Base-by-base conservation (phyloP, 2,888 invertebrate species). In the Allacma fusca region DNA sequence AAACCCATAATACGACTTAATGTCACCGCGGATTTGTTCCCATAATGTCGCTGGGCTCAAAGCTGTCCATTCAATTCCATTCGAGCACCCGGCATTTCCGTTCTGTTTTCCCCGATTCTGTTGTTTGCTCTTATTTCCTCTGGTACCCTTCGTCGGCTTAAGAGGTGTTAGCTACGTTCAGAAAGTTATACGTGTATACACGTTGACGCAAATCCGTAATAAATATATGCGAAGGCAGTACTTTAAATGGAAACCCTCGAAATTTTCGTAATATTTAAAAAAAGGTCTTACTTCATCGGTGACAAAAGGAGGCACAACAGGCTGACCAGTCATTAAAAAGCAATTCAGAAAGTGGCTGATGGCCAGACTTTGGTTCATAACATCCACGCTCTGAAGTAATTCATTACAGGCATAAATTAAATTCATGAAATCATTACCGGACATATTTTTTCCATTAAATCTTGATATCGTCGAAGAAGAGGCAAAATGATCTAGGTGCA, bases 281-380 rank as follows among this genome's bases (percentile, higher is more conserved):
- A 34, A 70, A 57, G 40, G 82, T 50, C 84, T 86, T 86, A 92
- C 91, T 88, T 93, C 93, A 85, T 93, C 93, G 50, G 89, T 87
- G 80, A 90, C 89, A 84, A 90, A 90, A 81, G 91, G 89, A 0
- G 94, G 91, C 86, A 91, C 90, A 7, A 92, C 90, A 69, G 91
- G 89, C 78, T 90, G 89, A 75, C 92, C 93, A 0, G 92, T 91
- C 77, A 96, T 95, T 75, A 99, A 87, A 86, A 97, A 91, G 86
- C 98, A 98, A 88, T 98, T 99, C 80, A 99, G 89, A 88, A 98
- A 98, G 87, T 98, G 99, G 80, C 96, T 94, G 75, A 97, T 93
- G 0, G 95, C 97, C 0, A 93, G 91, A 0, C 97, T 93, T 80
- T 97, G 89, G 86, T 93, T 93, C 93, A 97, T 94, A 86, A 95